Evolutionary conservation across 2,113 vertebrate genomes (phyloP), one percentile per base, ranked within the genome.

Genomic region (Phaetusa simplex): DNA sequence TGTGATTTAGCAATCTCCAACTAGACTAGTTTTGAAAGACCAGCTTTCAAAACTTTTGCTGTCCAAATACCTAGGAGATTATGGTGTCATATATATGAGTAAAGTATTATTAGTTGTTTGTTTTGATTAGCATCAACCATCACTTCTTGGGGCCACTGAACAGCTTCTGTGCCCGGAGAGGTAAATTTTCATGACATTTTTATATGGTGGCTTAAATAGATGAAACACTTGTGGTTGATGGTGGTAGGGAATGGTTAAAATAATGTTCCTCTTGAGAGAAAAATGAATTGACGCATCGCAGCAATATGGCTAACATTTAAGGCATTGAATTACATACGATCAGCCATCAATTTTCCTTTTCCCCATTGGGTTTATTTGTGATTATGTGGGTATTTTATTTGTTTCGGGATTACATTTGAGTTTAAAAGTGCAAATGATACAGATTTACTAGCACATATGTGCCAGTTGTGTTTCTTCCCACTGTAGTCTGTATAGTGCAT

Each of bases 121-220:
- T 78, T 95, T 92, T 88, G 36, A 56, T 92, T 86, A 88, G 22
- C 2, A 22, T 38, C 79, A 83, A 11, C 47, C 53, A 29, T 80
- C 69, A 12, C 4, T 6, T 79, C 76, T 65, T 67, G 86, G 71
- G 59, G 77, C 71, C 19, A 61, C 32, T 42, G 89, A 79, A 52
- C 9, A 86, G 22, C 23, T 88, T 90, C 67, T 91, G 47, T 93
- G n/a, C 52, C 56, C 40, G 32, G 27, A n/a, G 64, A 87, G 42
- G 66, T 95, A 93, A 93, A 89, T 94, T 86, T 88, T 58, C 45
- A 5, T 82, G 58, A 90, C 81, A 40, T 71, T 94, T 95, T 95
- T 77, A 78, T 52, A 53, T 42, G 65, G 40, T 49, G 47, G 56
- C 65, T 79, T 91, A 87, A 77, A 77, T 2, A 94, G 76, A 91